A percentile compares a stretch with the other conserved stretches of the same genome.
These are phyloP conservation scores for Junonia oenone DNA, from an alignment of 2,888 invertebrate species.

Conservation along the genomic window DNA sequence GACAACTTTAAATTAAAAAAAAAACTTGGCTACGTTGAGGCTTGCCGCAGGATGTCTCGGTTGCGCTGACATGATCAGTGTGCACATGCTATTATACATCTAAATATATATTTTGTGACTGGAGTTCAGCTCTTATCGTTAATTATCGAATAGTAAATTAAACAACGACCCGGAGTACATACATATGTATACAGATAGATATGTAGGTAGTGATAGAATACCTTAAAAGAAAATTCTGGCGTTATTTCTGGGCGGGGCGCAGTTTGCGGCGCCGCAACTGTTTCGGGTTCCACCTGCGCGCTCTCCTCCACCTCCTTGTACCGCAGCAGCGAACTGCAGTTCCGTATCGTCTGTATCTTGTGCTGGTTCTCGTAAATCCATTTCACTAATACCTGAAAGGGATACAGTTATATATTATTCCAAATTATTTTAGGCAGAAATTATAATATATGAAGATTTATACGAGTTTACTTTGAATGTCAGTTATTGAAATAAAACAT, in stretches of 20 bases:
- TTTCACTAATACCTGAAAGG: conserved; percentile 77
- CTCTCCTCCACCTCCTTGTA: conserved; percentile 72
- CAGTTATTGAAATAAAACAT: no score
- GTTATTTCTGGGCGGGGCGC: conserved; percentile 56
- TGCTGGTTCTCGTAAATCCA: conserved; percentile 86
- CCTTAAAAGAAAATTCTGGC: conserved; percentile 79
- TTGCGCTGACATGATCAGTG: no score
- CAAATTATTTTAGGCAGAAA: no score
- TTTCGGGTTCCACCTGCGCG: conserved; percentile 28
- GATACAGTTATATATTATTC: background rate
- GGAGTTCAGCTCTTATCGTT: no score
- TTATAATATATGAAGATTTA: no score
- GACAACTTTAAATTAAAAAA: no score
- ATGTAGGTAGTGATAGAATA: conserved; percentile 34
- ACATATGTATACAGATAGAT: background rate
- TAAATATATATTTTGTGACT: no score
- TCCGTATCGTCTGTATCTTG: conserved; percentile 81
- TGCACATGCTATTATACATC: no score
- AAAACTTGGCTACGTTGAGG: no score
- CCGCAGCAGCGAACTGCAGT: conserved; percentile 77
- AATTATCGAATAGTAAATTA: background rate
- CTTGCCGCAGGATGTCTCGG: no score
- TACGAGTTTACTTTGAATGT: background rate
- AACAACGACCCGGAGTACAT: background rate
- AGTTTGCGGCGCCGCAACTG: conserved; percentile 24